These are phyloP conservation scores for Pseudorhombus dupliciocellatus DNA, from an alignment of 2,113 vertebrate genomes.

Conservation along the genomic window DNA sequence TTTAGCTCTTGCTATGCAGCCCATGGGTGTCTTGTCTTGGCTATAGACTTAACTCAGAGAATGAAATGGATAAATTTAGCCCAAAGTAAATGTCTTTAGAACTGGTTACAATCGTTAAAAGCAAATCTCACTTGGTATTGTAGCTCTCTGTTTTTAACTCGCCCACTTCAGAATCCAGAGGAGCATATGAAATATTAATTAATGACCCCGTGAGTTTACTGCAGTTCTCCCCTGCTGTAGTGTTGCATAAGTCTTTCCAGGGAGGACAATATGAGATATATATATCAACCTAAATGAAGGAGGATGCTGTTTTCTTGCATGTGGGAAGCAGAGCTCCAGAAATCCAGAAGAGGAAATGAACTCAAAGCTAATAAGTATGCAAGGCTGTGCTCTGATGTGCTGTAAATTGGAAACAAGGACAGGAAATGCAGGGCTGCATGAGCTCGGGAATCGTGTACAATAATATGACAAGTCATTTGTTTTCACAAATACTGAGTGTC, in stretches of 20 bases:
- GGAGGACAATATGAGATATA: background rate
- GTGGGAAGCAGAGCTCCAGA: background rate
- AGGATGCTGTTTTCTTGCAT: background rate
- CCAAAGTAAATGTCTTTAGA: background rate
- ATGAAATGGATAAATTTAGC: no score
- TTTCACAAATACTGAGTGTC: slow-evolving; percentile 9
- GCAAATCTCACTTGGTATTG: background rate
- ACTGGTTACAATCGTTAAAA: background rate
- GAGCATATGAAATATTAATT: slow-evolving; percentile 32
- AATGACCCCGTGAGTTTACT: background rate
- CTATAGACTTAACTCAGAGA: background rate
- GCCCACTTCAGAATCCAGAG: slow-evolving; percentile 1
- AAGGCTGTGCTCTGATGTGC: background rate
- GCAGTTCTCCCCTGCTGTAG: background rate
- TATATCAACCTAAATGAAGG: background rate
- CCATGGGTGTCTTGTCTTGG: background rate
- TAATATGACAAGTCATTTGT: slow-evolving; percentile 9
- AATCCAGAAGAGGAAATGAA: slow-evolving; percentile 18
- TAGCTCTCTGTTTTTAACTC: background rate
- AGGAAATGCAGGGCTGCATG: background rate
- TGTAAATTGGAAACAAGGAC: slow-evolving; percentile 1
- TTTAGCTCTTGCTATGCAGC: background rate
- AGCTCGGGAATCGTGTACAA: no score
- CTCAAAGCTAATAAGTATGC: slow-evolving; percentile 27
- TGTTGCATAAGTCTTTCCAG: slow-evolving; percentile 1